These are phyloP conservation scores for Trachythela sp. DNA, from an alignment of 64 coral and sea anemone genomes.

Conservation along the genomic window DNA sequence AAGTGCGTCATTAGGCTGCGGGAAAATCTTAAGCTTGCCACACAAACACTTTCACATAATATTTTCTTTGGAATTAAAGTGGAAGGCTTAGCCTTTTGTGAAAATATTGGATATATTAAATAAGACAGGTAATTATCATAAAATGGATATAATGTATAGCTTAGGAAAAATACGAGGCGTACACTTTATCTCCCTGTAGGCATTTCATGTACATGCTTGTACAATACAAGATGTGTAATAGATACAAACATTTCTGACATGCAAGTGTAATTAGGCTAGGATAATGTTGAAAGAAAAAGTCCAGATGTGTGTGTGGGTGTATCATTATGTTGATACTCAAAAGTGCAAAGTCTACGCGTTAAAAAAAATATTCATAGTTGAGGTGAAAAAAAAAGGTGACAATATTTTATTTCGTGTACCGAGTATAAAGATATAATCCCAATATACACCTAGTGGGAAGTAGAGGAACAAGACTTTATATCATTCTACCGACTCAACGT, in stretches of 20 bases:
- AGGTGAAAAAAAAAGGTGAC: too few relatives aligned
- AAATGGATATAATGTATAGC: background rate
- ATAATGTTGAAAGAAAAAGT: background rate
- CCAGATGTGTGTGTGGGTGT: background rate
- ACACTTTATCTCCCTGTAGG: too few relatives aligned
- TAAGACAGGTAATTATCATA: background rate
- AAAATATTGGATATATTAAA: conserved; percentile 2
- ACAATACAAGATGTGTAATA: background rate
- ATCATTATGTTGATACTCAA: too few relatives aligned
- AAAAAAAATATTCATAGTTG: too few relatives aligned
- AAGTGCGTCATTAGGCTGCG: background rate
- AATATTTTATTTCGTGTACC: too few relatives aligned
- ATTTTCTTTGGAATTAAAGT: background rate
- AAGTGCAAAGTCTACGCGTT: too few relatives aligned
- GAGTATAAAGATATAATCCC: too few relatives aligned
- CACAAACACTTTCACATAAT: background rate
- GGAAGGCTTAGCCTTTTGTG: background rate
- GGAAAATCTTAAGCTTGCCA: background rate
- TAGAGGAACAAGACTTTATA: too few relatives aligned
- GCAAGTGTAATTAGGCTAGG: background rate
- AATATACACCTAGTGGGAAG: too few relatives aligned
- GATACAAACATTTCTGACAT: background rate
- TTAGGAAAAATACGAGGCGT: too few relatives aligned
- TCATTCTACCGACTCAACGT: too few relatives aligned
- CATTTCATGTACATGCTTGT: too few relatives aligned